Evolutionary conservation across 1,140 invertebrate species (phyloP).

Genomic region (Trichogramma pretiosum): DNA sequence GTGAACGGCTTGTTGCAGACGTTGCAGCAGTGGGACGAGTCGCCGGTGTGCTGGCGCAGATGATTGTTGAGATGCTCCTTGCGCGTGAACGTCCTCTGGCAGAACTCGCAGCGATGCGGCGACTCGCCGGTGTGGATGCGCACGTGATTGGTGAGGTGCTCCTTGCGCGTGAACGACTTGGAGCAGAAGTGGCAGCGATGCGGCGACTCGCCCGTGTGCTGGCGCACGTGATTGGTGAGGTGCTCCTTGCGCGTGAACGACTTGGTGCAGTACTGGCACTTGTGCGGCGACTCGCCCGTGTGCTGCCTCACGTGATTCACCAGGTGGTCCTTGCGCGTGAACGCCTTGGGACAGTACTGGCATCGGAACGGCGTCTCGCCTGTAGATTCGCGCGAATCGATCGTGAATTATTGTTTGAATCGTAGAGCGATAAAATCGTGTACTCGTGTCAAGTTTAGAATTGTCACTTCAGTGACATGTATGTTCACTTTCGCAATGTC

Average conservation of each 20-base stretch:
- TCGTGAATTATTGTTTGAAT: no score
- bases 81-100: slow-evolving; percentile 70
- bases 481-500: no score
- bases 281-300: slow-evolving; percentile 61
- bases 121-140: slow-evolving; percentile 66
- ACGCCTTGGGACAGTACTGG: slow-evolving; percentile 56
- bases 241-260: slow-evolving; percentile 85
- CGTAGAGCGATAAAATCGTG: no score
- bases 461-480: no score
- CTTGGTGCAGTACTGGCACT: slow-evolving; percentile 59
- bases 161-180: slow-evolving; percentile 77
- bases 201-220: slow-evolving; percentile 69
- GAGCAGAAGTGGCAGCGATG: slow-evolving; percentile 74
- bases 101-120: slow-evolving; percentile 72
- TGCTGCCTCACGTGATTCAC: slow-evolving; percentile 59
- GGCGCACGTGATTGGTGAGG: slow-evolving; percentile 77
- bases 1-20: slow-evolving; percentile 82
- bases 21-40: slow-evolving; percentile 76
- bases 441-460: no score
- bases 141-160: slow-evolving; percentile 70
- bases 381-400: slow-evolving; percentile 13
- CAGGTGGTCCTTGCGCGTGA: slow-evolving; percentile 58
- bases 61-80: slow-evolving; percentile 77
- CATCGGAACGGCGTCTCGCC: slow-evolving; percentile 51
- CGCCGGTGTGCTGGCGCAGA: slow-evolving; percentile 81